phyloP scores from a whole-genome alignment of 1,140 invertebrate genomes.

The Papilio machaon region DNA sequence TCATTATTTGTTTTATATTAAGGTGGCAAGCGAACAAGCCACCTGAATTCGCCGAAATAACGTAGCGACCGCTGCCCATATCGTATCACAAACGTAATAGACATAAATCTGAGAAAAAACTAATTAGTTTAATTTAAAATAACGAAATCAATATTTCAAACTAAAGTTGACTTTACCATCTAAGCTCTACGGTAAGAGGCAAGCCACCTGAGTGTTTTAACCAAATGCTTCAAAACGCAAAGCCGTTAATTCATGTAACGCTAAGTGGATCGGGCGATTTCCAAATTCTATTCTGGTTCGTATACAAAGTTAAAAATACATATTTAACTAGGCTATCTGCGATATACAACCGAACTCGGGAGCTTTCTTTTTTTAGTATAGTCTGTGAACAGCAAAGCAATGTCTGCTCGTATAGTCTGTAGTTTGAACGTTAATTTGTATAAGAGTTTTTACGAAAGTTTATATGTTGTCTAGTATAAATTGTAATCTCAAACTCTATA shows the following conservation, averaged over 20 bases:
- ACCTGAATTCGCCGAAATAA: too few species aligned
- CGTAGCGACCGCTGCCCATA: too few species aligned
- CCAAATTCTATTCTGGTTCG: background rate
- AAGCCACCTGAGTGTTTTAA: background rate
- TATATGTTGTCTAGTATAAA: background rate
- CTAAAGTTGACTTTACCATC: background rate
- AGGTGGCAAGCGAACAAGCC: too few species aligned
- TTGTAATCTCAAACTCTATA: background rate
- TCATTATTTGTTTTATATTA: too few species aligned
- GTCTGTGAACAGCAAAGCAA: background rate
- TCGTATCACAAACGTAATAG: too few species aligned
- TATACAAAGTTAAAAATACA: slow-evolving; percentile 26
- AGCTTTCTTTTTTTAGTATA: slow-evolving; percentile 4
- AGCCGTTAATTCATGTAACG: slow-evolving; percentile 17
- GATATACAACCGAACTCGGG: slow-evolving; percentile 3
- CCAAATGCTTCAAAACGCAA: background rate
- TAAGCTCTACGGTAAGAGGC: background rate
- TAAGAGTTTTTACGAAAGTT: background rate
- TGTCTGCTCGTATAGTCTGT: background rate
- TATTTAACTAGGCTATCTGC: slow-evolving; percentile 20
- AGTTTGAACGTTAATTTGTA: background rate
- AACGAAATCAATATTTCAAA: too few species aligned
- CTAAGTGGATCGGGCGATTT: background rate
- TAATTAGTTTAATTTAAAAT: too few species aligned
- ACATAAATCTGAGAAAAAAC: too few species aligned